These are phyloP conservation scores for Erpetoichthys calabaricus DNA, from an alignment of 2,797 vertebrate genomes.

Conservation along the genomic window DNA sequence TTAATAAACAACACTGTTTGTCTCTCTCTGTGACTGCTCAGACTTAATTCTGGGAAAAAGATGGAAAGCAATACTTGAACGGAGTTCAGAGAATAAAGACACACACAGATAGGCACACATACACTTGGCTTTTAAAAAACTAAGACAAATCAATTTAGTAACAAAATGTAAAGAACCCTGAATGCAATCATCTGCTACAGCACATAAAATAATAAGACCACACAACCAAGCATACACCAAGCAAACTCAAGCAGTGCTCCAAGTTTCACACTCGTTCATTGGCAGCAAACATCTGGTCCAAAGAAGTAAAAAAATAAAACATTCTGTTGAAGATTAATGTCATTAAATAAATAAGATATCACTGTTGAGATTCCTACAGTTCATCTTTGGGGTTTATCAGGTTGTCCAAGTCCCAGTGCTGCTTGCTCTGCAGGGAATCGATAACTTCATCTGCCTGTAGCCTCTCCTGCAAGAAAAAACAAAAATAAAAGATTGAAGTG, in stretches of 20 bases:
- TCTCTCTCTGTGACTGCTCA: no score
- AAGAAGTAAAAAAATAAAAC: constrained; percentile 90
- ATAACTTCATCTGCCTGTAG: constrained; percentile 89
- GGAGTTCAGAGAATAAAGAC: no score
- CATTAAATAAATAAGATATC: constrained; percentile 79
- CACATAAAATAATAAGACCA: no score
- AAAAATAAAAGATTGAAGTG: neutral
- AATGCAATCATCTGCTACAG: neutral
- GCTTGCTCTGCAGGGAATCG: constrained; percentile 58
- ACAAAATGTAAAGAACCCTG: constrained; percentile 4
- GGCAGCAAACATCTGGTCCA: constrained; percentile 29
- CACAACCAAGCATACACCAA: constrained; percentile 12
- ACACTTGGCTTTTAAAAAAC: no score
- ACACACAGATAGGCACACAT: no score
- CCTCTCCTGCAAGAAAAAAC: constrained; percentile 57
- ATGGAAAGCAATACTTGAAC: no score
- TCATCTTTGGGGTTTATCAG: constrained; percentile 88
- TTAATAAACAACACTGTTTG: no score
- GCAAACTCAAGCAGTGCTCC: constrained; percentile 24
- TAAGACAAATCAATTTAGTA: no score
- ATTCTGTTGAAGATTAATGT: constrained; percentile 69
- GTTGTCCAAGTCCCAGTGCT: constrained; percentile 41
- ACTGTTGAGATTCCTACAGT: constrained; percentile 48
- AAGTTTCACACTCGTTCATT: constrained; percentile 15
- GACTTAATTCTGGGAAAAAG: no score